Base-by-base conservation (phyloP, 2,888 invertebrate genomes). In the Xiphydria camelus region DNA sequence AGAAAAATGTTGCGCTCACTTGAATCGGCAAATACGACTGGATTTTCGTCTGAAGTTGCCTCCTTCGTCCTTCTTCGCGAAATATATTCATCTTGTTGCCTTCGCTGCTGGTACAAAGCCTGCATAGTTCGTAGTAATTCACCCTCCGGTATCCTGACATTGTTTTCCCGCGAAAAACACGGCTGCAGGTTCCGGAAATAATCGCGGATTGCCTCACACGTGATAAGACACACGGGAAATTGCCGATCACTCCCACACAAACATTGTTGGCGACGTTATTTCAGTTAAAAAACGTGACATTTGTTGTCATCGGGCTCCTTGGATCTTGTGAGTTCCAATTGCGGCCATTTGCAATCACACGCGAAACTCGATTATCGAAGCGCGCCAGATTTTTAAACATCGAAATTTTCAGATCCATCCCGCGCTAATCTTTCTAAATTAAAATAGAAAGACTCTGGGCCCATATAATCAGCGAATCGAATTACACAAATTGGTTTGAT, bases 131-230 rank as follows among this genome's bases (percentile, higher is more conserved):
- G 69, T 84, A 85, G 70, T 84, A 87, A 74, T 84, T 85, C 25
- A 86, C 86, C 62, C 84, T 82, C 61, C 83, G 82, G 71, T 86
- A 85, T 64, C 83, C 85, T 55, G 85, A 80, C 85, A 85, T 85
- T 45, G 57, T 67, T 55, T 62, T 57, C 61, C 59, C 57, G 54
- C 12, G 12, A 15, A 14, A 29, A 15, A 12, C 12, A 15, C 18
- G 22, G 14, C 17, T 14, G 17, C 19, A n/a, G n/a, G n/a, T n/a
- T n/a, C n/a, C n/a, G n/a, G n/a, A n/a, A 35, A 19, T 17, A 35
- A 35, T 20, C n/a, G 20, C 35, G 29, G 12, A 3, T 7, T 14
- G 15, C 15, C 15, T 7, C 29, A 7, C 29, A 29, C 29, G 29
- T 15, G 29, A 15, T 12, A 29, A 12, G 12, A 29, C 12, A 22